These are phyloP conservation scores for Synanthedon tipuliformis DNA, from an alignment of 2,888 invertebrate genomes.

Conservation along the genomic window DNA sequence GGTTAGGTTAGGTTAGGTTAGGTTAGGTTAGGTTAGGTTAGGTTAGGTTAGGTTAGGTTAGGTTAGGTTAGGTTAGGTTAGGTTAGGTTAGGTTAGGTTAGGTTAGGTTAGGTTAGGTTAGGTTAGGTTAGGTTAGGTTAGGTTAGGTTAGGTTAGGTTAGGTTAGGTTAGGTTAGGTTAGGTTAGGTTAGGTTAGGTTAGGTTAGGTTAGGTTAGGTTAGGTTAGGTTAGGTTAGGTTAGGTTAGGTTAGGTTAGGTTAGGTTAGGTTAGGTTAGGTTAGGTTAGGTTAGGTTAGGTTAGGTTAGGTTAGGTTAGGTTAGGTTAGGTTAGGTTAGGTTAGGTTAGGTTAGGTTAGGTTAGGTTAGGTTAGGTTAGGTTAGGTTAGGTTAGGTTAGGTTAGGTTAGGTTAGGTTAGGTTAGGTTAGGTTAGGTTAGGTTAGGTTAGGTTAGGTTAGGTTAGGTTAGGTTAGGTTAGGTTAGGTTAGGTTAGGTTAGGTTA, in stretches of 20 bases:
- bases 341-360: constrained; percentile 8
- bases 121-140: not conserved
- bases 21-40: not conserved
- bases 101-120: constrained; percentile 1
- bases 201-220: not conserved
- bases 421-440: constrained; percentile 1
- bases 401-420: constrained; percentile 5
- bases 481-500: constrained; percentile 1
- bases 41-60: not conserved
- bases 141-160: not conserved
- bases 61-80: constrained; percentile 1
- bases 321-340: constrained; percentile 1
- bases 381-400: constrained; percentile 7
- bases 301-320: constrained; percentile 3
- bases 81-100: constrained; percentile 1
- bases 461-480: constrained; percentile 1
- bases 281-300: constrained; percentile 4
- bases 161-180: constrained; percentile 1
- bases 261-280: constrained; percentile 4
- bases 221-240: not conserved
- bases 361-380: constrained; percentile 7
- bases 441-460: constrained; percentile 1
- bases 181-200: constrained; percentile 1
- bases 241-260: constrained; percentile 2
- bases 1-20: not conserved